Evolutionary conservation across 2,797 vertebrate species (phyloP).

Genomic region (Pelodytes ibericus): DNA sequence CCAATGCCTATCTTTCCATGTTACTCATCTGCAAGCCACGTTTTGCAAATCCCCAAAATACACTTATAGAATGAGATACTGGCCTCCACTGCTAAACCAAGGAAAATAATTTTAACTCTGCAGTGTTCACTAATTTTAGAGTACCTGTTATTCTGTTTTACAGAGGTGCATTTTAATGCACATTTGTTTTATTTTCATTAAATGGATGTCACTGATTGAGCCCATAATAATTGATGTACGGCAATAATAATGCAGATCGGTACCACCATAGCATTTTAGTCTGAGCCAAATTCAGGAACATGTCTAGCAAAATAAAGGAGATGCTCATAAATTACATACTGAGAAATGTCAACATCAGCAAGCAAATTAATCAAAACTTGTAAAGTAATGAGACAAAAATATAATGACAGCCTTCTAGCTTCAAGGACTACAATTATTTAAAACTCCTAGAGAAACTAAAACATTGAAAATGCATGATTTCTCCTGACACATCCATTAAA

Average conservation of each 20-base stretch:
- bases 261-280: constrained; percentile 22
- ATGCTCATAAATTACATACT: constrained; percentile 40
- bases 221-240: neutral
- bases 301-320: constrained; percentile 6
- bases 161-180: too few species aligned
- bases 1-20: too few species aligned
- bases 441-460: constrained; percentile 31
- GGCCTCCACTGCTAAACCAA: too few species aligned
- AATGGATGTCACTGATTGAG: too few species aligned
- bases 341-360: constrained; percentile 29
- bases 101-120: too few species aligned
- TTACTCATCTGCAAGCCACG: too few species aligned
- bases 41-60: too few species aligned
- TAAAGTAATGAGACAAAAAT: constrained; percentile 45
- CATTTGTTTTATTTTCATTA: too few species aligned
- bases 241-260: neutral
- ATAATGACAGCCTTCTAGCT: constrained; percentile 49
- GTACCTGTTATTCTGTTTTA: too few species aligned
- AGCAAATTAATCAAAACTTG: constrained; percentile 50
- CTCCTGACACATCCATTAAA: constrained; percentile 16
- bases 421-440: constrained; percentile 47
- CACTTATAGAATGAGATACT: too few species aligned
- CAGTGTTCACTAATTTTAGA: too few species aligned
- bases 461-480: constrained; percentile 33
- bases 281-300: constrained; percentile 21